Conservation (phyloP, 2,888 invertebrate genomes). For the Sesia apiformis region DNA sequence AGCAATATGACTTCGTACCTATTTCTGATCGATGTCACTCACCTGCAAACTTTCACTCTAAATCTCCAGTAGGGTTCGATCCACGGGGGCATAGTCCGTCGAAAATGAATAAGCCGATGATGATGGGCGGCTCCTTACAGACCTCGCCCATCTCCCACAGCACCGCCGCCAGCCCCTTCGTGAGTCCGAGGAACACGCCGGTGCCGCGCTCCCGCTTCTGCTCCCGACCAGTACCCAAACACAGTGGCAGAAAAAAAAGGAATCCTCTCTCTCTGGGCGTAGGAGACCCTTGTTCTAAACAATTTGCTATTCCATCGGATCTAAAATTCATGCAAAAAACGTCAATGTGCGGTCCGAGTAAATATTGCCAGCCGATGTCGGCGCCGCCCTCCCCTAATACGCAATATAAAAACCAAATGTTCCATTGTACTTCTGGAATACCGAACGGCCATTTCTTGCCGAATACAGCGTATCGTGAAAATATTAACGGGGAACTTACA, state of each 20-base stretch:
- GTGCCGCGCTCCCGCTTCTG: constrained; percentile 79
- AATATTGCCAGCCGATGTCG: constrained; percentile 75
- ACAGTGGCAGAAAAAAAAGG: constrained; percentile 48
- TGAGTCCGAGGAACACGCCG: constrained; percentile 86
- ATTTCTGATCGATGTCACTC: constrained; percentile 87
- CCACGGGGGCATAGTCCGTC: constrained; percentile 52
- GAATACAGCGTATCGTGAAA: constrained; percentile 54
- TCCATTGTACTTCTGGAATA: constrained; percentile 49
- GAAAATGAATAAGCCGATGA: constrained; percentile 41
- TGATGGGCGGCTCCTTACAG: constrained; percentile 57
- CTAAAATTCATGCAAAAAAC: constrained; percentile 53
- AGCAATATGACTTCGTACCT: constrained; percentile 89
- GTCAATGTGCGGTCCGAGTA: constrained; percentile 32
- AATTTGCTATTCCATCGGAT: constrained; percentile 60
- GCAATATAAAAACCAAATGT: constrained; percentile 66
- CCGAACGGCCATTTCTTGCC: constrained; percentile 62
- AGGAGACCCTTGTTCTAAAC: constrained; percentile 40
- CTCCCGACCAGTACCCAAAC: constrained; percentile 66
- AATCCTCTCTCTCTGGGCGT: constrained; percentile 49
- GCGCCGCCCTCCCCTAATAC: constrained; percentile 81
- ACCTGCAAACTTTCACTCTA: constrained; percentile 65
- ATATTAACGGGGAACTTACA: constrained; percentile 46
- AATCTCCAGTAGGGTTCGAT: constrained; percentile 54
- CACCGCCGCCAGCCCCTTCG: constrained; percentile 85
- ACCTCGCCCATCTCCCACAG: constrained; percentile 75